phyloP scores from a whole-genome alignment of 2,888 invertebrate species.

The Melinaea menophilus region DNA sequence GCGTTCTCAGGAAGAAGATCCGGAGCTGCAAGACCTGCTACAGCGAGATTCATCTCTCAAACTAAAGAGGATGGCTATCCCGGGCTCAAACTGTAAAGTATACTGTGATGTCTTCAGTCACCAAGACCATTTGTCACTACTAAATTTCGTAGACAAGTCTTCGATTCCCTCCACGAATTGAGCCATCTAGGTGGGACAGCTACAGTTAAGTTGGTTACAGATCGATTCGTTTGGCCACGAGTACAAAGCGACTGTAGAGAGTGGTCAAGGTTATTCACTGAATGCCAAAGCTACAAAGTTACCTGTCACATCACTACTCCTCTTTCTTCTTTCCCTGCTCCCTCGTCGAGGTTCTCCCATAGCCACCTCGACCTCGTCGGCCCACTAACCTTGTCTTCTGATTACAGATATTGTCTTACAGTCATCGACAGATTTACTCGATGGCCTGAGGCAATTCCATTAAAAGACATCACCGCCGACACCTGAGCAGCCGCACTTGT shows the following conservation, averaged over 20 bases:
- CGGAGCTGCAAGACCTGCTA: slow-evolving; percentile 27
- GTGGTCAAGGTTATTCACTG: neutral
- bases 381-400: neutral
- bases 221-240: slow-evolving; percentile 9
- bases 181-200: slow-evolving; percentile 17
- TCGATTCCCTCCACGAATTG: slow-evolving; percentile 19
- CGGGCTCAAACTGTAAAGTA: no score
- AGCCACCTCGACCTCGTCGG: neutral
- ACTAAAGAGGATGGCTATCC: slow-evolving; percentile 22
- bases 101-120: no score
- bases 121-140: slow-evolving; percentile 17
- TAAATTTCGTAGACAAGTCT: slow-evolving; percentile 17
- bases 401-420: slow-evolving; percentile 3
- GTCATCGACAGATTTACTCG: no score
- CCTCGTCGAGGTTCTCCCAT: slow-evolving; percentile 2
- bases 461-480: no score
- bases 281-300: slow-evolving; percentile 1
- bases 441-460: no score
- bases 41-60: slow-evolving; percentile 18
- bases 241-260: slow-evolving; percentile 6
- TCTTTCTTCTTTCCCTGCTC: neutral
- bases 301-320: slow-evolving; percentile 5
- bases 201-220: neutral
- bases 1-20: slow-evolving; percentile 25
- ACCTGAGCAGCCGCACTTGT: no score